Evolutionary conservation across 2,113 vertebrate species (phyloP).

Genomic region (Pan paniscus): DNA sequence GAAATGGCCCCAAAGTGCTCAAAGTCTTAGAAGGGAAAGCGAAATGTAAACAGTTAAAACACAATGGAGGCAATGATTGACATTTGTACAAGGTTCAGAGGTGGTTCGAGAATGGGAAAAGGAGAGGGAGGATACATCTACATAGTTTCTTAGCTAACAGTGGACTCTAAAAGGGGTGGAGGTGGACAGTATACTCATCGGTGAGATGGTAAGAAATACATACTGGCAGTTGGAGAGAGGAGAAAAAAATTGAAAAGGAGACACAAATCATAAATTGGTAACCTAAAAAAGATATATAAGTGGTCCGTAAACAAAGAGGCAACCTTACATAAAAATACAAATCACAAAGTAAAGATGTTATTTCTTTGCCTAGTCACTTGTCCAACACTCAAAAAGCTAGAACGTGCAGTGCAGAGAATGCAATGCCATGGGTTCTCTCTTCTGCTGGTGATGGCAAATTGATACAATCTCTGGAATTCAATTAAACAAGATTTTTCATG

Average conservation of each 20-base stretch:
- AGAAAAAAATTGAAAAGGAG: background rate
- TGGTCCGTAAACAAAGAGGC: background rate
- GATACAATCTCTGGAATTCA: background rate
- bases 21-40: background rate
- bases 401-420: fast-evolving
- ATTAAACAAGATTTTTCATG: background rate
- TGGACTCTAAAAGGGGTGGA: too few species aligned
- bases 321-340: background rate
- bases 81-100: background rate
- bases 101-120: background rate
- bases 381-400: background rate
- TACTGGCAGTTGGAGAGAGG: background rate
- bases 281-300: background rate
- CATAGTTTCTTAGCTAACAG: background rate
- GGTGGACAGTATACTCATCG: background rate
- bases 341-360: too few species aligned
- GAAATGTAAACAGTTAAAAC: background rate
- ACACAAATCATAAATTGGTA: background rate
- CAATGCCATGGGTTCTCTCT: fast-evolving
- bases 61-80: fast-evolving
- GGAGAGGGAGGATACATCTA: background rate
- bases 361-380: background rate
- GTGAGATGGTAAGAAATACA: background rate
- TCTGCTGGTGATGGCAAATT: background rate
- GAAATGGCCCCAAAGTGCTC: background rate